Percentiles rank a stretch among this genome's conserved stretches.
These are phyloP conservation scores for Callyntrura sp. DNA, from an alignment of 2,888 invertebrate genomes.

Conservation along the genomic window DNA sequence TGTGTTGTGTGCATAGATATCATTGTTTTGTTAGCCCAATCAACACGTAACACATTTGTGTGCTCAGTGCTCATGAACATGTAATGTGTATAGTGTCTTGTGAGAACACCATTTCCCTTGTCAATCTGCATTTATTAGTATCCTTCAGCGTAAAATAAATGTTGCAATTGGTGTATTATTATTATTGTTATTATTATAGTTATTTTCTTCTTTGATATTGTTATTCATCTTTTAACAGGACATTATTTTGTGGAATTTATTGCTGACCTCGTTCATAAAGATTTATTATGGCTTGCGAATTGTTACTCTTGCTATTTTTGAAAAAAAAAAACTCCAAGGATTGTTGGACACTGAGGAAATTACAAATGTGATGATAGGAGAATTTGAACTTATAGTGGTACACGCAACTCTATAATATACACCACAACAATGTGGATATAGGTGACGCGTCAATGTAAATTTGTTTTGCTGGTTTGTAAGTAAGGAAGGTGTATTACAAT, in stretches of 20 bases:
- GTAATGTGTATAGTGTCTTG: not conserved
- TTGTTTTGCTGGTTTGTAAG: not conserved
- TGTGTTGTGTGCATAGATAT: too few relatives aligned
- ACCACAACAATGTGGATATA: too few relatives aligned
- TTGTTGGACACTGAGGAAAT: not conserved
- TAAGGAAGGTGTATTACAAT: not conserved
- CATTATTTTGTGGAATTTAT: constrained; percentile 50
- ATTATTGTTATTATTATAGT: not conserved
- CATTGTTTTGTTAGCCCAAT: too few relatives aligned
- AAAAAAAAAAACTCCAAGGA: constrained; percentile 61
- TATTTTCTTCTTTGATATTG: too few relatives aligned
- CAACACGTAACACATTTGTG: too few relatives aligned
- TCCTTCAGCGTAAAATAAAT: constrained; percentile 21
- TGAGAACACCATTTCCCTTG: not conserved
- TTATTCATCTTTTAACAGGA: constrained; percentile 31
- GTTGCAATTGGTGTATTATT: not conserved
- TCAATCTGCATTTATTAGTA: constrained; percentile 26
- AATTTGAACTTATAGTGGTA: not conserved
- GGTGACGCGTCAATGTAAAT: not conserved
- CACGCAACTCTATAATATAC: not conserved
- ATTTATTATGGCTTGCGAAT: constrained; percentile 47
- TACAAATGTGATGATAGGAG: not conserved
- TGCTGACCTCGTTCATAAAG: constrained; percentile 64
- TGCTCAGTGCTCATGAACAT: not conserved
- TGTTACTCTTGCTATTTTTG: constrained; percentile 40